Evolutionary conservation across 2,797 vertebrate genomes (phyloP).

Genomic region (Artibeus lituratus): DNA sequence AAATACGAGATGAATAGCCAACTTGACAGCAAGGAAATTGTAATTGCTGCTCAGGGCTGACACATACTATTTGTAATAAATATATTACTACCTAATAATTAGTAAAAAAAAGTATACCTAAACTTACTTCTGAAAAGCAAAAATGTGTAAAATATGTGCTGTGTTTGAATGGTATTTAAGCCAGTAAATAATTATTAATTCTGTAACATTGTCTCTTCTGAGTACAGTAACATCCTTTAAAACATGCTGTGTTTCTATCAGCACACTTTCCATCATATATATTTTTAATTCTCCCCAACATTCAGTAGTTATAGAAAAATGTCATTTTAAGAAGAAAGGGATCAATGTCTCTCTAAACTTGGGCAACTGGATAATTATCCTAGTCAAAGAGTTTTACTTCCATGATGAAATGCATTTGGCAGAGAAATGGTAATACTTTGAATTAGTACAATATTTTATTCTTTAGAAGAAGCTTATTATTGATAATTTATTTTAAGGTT

Average conservation of each 20-base stretch:
- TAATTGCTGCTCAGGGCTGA: slow-evolving; percentile 43
- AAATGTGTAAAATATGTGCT: background rate
- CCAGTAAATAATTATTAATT: slow-evolving; percentile 14
- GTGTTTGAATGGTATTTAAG: background rate
- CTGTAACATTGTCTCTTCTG: background rate
- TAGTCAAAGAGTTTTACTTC: slow-evolving; percentile 28
- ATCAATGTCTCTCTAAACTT: slow-evolving; percentile 25
- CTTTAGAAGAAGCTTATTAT: slow-evolving; percentile 42
- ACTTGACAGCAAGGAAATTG: background rate
- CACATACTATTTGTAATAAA: slow-evolving; percentile 1
- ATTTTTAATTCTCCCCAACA: slow-evolving; percentile 20
- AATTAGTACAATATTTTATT: slow-evolving; percentile 54
- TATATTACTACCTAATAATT: slow-evolving; percentile 21
- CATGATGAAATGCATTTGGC: slow-evolving; percentile 23
- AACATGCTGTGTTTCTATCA: background rate
- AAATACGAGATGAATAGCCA: slow-evolving; percentile 47
- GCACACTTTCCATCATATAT: background rate
- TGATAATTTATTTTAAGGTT: slow-evolving; percentile 57
- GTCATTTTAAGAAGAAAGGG: slow-evolving; percentile 42
- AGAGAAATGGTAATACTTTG: slow-evolving; percentile 16
- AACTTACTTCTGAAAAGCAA: slow-evolving; percentile 28
- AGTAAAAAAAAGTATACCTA: background rate
- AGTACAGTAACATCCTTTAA: background rate
- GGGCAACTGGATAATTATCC: background rate
- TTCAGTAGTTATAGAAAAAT: background rate